Evolutionary conservation across 2,113 vertebrate genomes (phyloP).

Genomic region (Tenrec ecaudatus): DNA sequence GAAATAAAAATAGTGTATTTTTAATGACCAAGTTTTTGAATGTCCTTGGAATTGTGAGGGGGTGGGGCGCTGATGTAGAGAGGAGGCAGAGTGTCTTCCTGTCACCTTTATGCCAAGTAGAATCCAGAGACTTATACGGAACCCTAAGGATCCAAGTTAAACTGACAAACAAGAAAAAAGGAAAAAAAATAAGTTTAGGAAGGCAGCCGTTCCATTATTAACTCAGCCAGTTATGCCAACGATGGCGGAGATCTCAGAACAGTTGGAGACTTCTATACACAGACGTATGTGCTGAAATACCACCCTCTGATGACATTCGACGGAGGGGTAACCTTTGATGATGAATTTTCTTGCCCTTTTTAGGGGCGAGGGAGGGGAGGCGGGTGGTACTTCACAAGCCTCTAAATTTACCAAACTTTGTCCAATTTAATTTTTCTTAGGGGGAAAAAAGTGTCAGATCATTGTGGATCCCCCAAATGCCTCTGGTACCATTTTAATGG

Average conservation of each 20-base stretch:
- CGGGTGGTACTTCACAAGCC: slow-evolving; percentile 74
- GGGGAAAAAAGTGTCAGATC: slow-evolving; percentile 75
- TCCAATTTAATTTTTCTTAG: slow-evolving; percentile 77
- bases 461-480: slow-evolving; percentile 60
- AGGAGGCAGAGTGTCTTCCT: background rate
- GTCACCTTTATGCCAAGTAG: background rate
- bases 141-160: background rate
- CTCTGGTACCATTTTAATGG: slow-evolving; percentile 75
- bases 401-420: slow-evolving; percentile 81
- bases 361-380: slow-evolving; percentile 72
- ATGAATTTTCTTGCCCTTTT: slow-evolving; percentile 80
- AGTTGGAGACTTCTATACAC: slow-evolving; percentile 51
- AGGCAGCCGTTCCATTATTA: background rate
- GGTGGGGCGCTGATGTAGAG: too few relatives aligned
- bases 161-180: background rate
- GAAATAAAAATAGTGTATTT: slow-evolving; percentile 71
- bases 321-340: slow-evolving; percentile 76
- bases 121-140: background rate
- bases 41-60: slow-evolving; percentile 61
- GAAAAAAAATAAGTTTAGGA: background rate
- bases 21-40: slow-evolving; percentile 61
- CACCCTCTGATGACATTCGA: slow-evolving; percentile 64
- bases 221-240: background rate
- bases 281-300: slow-evolving; percentile 52
- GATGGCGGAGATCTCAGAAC: slow-evolving; percentile 1